These are phyloP conservation scores for Trachemys scripta DNA, from an alignment of 2,113 vertebrate species.

Conservation along the genomic window DNA sequence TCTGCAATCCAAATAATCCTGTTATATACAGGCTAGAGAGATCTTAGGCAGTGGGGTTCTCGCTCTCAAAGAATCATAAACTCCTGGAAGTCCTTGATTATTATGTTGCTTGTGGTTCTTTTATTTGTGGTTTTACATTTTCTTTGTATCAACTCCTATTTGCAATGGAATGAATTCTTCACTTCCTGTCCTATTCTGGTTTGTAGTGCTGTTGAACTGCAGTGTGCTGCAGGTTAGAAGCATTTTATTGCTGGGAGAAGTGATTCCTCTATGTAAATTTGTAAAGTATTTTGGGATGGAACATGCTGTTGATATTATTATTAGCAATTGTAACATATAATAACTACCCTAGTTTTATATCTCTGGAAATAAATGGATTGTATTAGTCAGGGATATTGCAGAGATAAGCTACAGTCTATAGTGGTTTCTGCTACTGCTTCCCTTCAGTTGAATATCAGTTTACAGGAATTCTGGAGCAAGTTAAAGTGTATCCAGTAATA, in stretches of 20 bases:
- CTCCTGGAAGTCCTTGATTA: accelerated
- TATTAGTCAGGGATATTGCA: neutral
- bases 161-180: neutral
- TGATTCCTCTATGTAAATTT: neutral
- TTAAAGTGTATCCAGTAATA: conserved; percentile 52
- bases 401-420: neutral
- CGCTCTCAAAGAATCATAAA: neutral
- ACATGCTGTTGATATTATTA: neutral
- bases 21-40: neutral
- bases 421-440: neutral
- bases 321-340: accelerated
- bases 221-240: neutral
- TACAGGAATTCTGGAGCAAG: conserved; percentile 5
- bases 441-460: neutral
- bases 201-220: neutral
- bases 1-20: neutral
- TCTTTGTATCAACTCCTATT: accelerated
- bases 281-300: neutral
- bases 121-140: neutral
- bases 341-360: neutral
- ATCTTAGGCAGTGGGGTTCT: neutral
- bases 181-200: neutral
- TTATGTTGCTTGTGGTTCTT: neutral
- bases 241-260: neutral
- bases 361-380: neutral